These are phyloP conservation scores for Tenualosa thibaudeaui DNA, from an alignment of 2,797 vertebrate species.

Conservation along the genomic window DNA sequence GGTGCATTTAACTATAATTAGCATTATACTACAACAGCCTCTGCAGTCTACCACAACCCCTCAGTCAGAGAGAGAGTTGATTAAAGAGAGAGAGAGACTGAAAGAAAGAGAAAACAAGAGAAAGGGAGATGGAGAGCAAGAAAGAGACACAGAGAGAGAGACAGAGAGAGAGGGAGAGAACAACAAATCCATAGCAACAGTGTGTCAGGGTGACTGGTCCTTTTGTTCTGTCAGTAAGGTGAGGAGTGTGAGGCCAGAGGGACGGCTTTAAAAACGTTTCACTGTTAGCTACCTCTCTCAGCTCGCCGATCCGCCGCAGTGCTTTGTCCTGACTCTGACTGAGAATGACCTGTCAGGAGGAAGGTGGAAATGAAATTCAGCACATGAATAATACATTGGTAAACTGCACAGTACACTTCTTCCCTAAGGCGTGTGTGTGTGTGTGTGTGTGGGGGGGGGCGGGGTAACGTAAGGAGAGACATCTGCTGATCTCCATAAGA, in stretches of 20 bases:
- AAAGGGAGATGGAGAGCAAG: too few relatives aligned
- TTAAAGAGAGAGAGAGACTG: too few relatives aligned
- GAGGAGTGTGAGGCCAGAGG: not conserved
- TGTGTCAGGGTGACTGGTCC: not conserved
- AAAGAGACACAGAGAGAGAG: too few relatives aligned
- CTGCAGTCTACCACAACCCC: too few relatives aligned
- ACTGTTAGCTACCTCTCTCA: slow-evolving; percentile 81
- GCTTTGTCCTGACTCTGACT: slow-evolving; percentile 97
- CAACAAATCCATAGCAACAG: not conserved
- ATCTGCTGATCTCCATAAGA: not conserved
- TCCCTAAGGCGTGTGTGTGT: not conserved
- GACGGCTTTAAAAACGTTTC: not conserved
- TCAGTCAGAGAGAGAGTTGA: not conserved
- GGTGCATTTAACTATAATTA: not conserved
- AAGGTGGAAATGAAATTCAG: not conserved
- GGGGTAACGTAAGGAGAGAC: not conserved
- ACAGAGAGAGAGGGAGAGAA: not conserved
- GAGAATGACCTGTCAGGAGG: slow-evolving; percentile 81
- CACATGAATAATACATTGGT: not conserved
- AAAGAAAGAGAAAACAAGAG: too few relatives aligned
- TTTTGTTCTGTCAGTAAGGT: not conserved
- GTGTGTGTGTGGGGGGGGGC: not conserved
- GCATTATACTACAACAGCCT: not conserved
- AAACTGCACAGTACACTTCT: not conserved
- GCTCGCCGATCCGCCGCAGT: slow-evolving; percentile 91